These are phyloP conservation scores for Caenorhabditis uteleia DNA, from an alignment of 2,888 invertebrate species.

Conservation along the genomic window DNA sequence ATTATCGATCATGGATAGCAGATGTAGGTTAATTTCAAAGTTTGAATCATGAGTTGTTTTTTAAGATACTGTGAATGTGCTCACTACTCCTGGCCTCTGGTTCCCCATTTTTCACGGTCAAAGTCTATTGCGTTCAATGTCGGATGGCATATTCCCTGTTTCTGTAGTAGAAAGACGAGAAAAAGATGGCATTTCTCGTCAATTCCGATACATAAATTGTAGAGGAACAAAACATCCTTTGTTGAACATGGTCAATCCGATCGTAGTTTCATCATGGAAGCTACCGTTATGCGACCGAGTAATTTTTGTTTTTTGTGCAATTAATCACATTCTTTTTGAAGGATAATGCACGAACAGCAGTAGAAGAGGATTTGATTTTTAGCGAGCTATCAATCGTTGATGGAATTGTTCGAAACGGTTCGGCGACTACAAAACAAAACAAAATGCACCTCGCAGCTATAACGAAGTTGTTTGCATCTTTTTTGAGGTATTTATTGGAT, in stretches of 20 bases:
- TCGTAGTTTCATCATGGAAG: conserved; percentile 46
- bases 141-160: conserved; percentile 63
- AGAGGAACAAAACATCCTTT: conserved; percentile 45
- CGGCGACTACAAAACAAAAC: conserved; percentile 5
- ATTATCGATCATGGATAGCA: conserved; percentile 56
- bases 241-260: conserved; percentile 38
- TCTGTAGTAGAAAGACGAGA: conserved; percentile 46
- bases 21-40: conserved; percentile 17
- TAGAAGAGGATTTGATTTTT: conserved; percentile 51
- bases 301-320: conserved; percentile 3
- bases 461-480: conserved; percentile 58
- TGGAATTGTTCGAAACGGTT: conserved; percentile 3
- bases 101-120: conserved; percentile 59
- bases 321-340: conserved; percentile 6
- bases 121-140: conserved; percentile 34
- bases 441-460: conserved; percentile 32
- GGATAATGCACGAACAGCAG: conserved; percentile 36
- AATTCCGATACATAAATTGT: conserved; percentile 61
- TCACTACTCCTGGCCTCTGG: conserved; percentile 53
- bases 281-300: conserved; percentile 54
- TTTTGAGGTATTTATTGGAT: conserved; percentile 9
- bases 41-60: not conserved
- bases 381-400: conserved; percentile 50
- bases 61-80: conserved; percentile 38
- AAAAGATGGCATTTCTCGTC: not conserved